These are phyloP conservation scores for Mus spretus DNA, from an alignment of 2,797 vertebrate genomes.

Conservation along the genomic window DNA sequence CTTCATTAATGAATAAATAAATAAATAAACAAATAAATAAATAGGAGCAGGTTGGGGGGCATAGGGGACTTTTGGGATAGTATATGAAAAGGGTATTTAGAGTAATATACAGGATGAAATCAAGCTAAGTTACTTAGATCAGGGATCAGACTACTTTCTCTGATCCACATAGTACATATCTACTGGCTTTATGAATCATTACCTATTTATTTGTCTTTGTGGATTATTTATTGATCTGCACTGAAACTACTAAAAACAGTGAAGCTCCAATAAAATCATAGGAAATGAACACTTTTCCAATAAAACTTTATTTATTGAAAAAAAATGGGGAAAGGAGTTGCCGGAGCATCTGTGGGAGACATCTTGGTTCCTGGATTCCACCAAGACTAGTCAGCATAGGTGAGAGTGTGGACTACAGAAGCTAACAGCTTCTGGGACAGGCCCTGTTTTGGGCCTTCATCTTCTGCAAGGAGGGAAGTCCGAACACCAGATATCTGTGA, in stretches of 20 bases:
- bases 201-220: neutral
- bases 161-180: neutral
- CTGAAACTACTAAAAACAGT: neutral
- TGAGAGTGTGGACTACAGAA: too few species aligned
- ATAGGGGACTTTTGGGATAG: too few species aligned
- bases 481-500: too few species aligned
- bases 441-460: too few species aligned
- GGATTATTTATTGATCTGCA: neutral
- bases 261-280: neutral
- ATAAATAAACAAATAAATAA: too few species aligned
- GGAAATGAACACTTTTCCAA: neutral
- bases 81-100: neutral
- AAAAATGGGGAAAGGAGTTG: neutral
- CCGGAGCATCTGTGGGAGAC: too few species aligned
- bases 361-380: too few species aligned
- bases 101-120: neutral
- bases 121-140: neutral
- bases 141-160: neutral
- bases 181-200: neutral
- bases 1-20: too few species aligned
- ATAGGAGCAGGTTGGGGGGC: too few species aligned
- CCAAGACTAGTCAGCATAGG: too few species aligned
- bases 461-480: too few species aligned
- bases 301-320: constrained; percentile 2
- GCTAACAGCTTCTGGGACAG: too few species aligned